A percentile compares a stretch with the other conserved stretches of the same genome.
Conservation (phyloP, 2,888 invertebrate species). For the Heliconius charithonia region DNA sequence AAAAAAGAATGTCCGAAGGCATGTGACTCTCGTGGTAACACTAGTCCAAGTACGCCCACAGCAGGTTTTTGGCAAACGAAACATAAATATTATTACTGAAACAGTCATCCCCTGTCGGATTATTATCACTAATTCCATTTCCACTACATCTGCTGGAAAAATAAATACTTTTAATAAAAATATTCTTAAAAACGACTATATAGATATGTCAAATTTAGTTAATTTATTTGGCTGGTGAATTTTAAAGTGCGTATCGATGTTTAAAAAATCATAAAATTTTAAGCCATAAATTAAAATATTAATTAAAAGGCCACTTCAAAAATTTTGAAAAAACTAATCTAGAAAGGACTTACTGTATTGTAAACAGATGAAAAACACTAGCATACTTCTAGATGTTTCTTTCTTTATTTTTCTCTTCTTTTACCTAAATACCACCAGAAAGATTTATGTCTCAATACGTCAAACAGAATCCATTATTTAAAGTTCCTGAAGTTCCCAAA, state of each 20-base stretch:
- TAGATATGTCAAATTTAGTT: background rate
- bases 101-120: conserved; percentile 65
- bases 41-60: conserved; percentile 41
- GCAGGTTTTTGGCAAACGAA: conserved; percentile 64
- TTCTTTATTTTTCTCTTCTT: background rate
- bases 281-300: no score
- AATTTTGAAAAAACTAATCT: background rate
- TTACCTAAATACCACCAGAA: background rate
- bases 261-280: background rate
- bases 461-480: background rate
- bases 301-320: background rate
- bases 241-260: background rate
- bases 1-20: background rate
- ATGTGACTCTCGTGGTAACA: conserved; percentile 25
- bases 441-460: background rate
- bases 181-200: background rate
- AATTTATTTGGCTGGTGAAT: background rate
- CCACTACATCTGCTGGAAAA: conserved; percentile 38
- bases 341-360: background rate
- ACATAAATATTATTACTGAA: conserved; percentile 71
- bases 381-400: background rate
- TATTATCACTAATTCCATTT: conserved; percentile 55
- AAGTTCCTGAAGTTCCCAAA: background rate
- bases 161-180: conserved; percentile 28
- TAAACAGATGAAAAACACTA: background rate